Percentiles rank a stretch among this genome's conserved stretches.
Conservation (phyloP, 2,888 invertebrate species). For the Parascotia fuliginaria region DNA sequence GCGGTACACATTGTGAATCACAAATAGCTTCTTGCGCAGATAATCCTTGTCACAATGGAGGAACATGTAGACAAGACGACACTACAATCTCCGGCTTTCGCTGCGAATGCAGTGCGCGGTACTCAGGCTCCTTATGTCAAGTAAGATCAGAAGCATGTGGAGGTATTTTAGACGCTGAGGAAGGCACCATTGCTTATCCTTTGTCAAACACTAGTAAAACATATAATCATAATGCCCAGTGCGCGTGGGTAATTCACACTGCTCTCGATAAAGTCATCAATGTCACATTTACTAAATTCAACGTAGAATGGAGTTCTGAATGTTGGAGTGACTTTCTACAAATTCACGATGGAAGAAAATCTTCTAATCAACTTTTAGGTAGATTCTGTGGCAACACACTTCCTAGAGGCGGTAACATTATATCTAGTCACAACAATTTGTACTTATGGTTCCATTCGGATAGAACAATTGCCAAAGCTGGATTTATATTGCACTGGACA, state of each 20-base stretch:
- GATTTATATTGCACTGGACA: slow-evolving; percentile 93
- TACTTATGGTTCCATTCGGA: slow-evolving; percentile 94
- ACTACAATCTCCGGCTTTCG: slow-evolving; percentile 59
- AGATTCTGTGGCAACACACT: slow-evolving; percentile 91
- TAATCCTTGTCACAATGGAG: slow-evolving; percentile 93
- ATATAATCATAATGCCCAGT: slow-evolving; percentile 88
- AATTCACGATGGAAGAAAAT: slow-evolving; percentile 93
- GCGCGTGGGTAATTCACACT: slow-evolving; percentile 93
- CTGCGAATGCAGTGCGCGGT: slow-evolving; percentile 89
- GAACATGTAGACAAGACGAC: slow-evolving; percentile 86
- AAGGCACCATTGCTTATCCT: slow-evolving; percentile 89
- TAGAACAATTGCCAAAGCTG: slow-evolving; percentile 85
- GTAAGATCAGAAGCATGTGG: slow-evolving; percentile 74
- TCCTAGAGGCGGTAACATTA: slow-evolving; percentile 90
- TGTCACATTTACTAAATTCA: slow-evolving; percentile 91
- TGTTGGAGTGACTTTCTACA: slow-evolving; percentile 90
- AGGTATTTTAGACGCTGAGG: slow-evolving; percentile 69
- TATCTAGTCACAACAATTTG: slow-evolving; percentile 90
- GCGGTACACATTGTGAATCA: slow-evolving; percentile 87
- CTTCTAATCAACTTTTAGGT: slow-evolving; percentile 90
- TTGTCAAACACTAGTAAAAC: slow-evolving; percentile 60
- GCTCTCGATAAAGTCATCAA: slow-evolving; percentile 89
- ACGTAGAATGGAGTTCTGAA: slow-evolving; percentile 88
- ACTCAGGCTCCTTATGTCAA: slow-evolving; percentile 89
- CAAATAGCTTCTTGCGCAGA: slow-evolving; percentile 87